These are phyloP conservation scores for Etheostoma spectabile DNA, from an alignment of 2,113 vertebrate species.

Conservation along the genomic window DNA sequence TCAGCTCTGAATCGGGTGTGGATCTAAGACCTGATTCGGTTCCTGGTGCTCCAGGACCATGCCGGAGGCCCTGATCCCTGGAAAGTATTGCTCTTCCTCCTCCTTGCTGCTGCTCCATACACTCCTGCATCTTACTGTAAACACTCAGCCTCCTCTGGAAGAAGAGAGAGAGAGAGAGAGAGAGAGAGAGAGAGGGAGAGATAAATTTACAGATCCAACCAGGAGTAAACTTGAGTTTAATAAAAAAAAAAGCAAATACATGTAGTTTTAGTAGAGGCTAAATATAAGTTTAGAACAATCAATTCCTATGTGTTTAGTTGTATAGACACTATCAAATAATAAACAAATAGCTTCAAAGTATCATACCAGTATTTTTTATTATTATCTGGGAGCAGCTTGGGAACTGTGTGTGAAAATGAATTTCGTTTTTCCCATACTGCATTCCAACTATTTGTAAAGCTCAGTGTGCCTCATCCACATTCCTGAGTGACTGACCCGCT, in stretches of 20 bases:
- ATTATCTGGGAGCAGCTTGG: background rate
- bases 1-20: slow-evolving; percentile 63
- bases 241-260: background rate
- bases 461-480: slow-evolving; percentile 61
- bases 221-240: background rate
- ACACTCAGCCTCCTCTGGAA: slow-evolving; percentile 89
- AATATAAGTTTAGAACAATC: background rate
- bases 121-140: slow-evolving; percentile 96
- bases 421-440: slow-evolving; percentile 43
- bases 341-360: background rate
- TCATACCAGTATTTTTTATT: background rate
- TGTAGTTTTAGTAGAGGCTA: background rate
- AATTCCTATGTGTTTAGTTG: background rate
- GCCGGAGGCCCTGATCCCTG: slow-evolving; percentile 64
- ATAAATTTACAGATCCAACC: background rate
- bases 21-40: slow-evolving; percentile 77
- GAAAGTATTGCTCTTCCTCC: slow-evolving; percentile 65
- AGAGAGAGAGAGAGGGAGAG: slow-evolving; percentile 6
- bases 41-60: slow-evolving; percentile 53
- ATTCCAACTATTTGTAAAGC: slow-evolving; percentile 68
- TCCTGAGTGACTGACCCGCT: slow-evolving; percentile 71
- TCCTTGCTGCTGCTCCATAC: slow-evolving; percentile 85
- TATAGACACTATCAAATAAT: background rate
- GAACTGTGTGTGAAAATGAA: slow-evolving; percentile 44
- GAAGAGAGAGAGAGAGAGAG: slow-evolving; percentile 1